Conservation (phyloP, 2,113 vertebrate species). For the Reinhardtius hippoglossoides region DNA sequence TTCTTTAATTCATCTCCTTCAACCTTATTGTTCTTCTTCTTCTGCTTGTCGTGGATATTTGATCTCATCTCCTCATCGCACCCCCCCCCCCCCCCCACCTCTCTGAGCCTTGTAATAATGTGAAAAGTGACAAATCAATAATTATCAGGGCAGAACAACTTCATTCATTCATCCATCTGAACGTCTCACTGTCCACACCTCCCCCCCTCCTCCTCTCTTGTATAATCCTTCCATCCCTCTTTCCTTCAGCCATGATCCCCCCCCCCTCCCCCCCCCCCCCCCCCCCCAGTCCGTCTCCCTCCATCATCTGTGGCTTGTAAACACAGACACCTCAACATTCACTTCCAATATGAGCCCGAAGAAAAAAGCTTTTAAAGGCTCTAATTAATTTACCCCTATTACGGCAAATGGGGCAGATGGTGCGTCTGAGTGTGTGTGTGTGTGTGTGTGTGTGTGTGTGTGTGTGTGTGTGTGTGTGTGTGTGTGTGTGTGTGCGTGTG, state of each 20-base stretch:
- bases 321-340: conserved; percentile 56
- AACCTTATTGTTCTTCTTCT: not conserved
- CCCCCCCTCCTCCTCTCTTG: not conserved
- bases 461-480: conserved; percentile 11
- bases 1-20: not conserved
- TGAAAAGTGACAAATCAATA: conserved; percentile 49
- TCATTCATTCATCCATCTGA: conserved; percentile 23
- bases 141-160: conserved; percentile 37
- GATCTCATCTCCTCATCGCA: no score
- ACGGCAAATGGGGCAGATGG: conserved; percentile 57
- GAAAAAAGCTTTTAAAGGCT: conserved; percentile 72
- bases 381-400: conserved; percentile 59
- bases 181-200: not conserved
- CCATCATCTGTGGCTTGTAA: conserved; percentile 36
- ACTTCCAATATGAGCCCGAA: conserved; percentile 54
- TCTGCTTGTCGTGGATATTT: no score
- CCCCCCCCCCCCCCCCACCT: no score
- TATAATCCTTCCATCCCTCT: conserved; percentile 17
- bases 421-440: conserved; percentile 17
- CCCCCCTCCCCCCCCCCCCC: no score
- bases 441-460: conserved; percentile 17
- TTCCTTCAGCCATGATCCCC: not conserved
- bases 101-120: no score
- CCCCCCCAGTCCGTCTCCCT: not conserved
- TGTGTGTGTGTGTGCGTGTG: not conserved